phyloP scores from a whole-genome alignment of 1,140 invertebrate species.

The Macrobrachium nipponense region DNA sequence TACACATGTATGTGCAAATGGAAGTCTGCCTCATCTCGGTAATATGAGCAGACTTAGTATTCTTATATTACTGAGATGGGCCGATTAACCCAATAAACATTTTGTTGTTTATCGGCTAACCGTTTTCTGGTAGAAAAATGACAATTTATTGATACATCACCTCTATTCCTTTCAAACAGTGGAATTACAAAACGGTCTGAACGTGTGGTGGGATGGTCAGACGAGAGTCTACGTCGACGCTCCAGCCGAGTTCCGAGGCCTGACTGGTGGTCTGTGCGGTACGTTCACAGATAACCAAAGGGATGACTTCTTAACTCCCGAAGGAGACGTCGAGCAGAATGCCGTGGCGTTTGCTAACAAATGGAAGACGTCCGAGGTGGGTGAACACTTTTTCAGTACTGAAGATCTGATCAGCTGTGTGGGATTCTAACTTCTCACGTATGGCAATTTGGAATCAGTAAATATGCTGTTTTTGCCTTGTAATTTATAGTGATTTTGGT shows the following conservation, averaged over 20 bases:
- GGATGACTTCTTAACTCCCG: conserved; percentile 89
- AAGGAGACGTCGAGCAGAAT: conserved; percentile 83
- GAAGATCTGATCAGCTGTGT: not conserved
- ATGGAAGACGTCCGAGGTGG: conserved; percentile 85
- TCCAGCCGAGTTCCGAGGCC: conserved; percentile 77
- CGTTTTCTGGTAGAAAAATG: too few relatives aligned
- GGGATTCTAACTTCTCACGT: too few relatives aligned
- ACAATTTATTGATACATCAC: too few relatives aligned
- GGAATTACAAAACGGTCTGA: conserved; percentile 78
- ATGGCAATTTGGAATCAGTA: too few relatives aligned
- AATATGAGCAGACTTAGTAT: too few relatives aligned
- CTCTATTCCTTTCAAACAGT: conserved; percentile 29
- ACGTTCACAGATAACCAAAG: conserved; percentile 88
- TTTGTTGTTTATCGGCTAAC: too few relatives aligned
- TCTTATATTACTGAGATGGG: too few relatives aligned
- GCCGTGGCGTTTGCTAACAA: conserved; percentile 85
- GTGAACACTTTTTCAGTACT: conserved; percentile 66
- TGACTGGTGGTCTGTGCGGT: conserved; percentile 83
- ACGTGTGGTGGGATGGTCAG: conserved; percentile 86
- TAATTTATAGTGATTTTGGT: too few relatives aligned
- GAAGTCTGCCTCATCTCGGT: too few relatives aligned
- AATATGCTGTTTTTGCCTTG: too few relatives aligned
- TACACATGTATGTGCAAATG: too few relatives aligned
- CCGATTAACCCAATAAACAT: too few relatives aligned
- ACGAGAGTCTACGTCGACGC: conserved; percentile 85